These are phyloP conservation scores for Gobius niger DNA, from an alignment of 2,113 vertebrate genomes.

Conservation along the genomic window DNA sequence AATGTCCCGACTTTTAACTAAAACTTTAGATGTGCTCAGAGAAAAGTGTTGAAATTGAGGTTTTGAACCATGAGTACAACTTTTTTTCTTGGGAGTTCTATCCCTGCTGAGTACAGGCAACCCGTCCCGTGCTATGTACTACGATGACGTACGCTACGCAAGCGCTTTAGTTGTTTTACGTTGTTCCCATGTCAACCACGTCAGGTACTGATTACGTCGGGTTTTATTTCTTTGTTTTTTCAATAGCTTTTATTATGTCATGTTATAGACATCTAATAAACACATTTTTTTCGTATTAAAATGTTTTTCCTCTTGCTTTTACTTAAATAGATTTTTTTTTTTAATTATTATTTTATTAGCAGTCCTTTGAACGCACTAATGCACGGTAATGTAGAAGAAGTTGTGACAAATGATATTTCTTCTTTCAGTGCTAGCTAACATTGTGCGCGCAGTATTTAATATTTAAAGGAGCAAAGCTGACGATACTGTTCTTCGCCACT, in stretches of 20 bases:
- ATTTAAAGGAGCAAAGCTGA: not conserved
- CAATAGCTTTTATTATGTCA: not conserved
- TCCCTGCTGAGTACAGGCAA: slow-evolving; percentile 7
- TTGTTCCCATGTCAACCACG: slow-evolving; percentile 33
- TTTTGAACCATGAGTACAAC: not conserved
- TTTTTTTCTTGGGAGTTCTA: slow-evolving; percentile 3
- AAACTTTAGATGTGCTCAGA: not conserved
- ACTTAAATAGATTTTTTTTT: no score
- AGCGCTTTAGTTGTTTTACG: not conserved
- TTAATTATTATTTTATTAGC: no score
- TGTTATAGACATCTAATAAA: not conserved
- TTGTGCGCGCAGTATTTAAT: not conserved
- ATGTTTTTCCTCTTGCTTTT: no score
- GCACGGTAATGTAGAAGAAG: no score
- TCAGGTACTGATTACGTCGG: not conserved
- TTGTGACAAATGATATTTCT: not conserved
- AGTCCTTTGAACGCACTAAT: no score
- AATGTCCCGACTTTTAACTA: not conserved
- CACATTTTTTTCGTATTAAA: no score
- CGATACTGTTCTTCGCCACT: not conserved
- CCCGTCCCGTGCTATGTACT: slow-evolving; percentile 26
- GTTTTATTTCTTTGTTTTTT: not conserved
- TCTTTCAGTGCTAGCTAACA: no score
- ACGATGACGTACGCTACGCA: no score
- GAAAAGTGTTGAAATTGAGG: not conserved